Percentiles rank a stretch among this genome's conserved stretches.
Conservation (phyloP, 2,888 invertebrate genomes). For the Seira musarum region DNA sequence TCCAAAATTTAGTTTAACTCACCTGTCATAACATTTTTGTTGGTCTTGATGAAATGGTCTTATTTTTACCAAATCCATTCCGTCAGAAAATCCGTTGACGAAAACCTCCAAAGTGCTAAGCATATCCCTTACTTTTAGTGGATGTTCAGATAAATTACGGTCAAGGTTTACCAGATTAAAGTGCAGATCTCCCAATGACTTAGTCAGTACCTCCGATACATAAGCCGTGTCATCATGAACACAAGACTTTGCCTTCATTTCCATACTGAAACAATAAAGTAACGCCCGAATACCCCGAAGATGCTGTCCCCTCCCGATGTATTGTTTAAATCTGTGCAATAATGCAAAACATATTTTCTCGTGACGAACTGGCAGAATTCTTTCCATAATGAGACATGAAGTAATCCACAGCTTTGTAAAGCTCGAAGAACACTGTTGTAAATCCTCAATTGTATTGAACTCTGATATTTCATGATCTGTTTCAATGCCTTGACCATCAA, state of each 20-base stretch:
- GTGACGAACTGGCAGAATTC: too few relatives aligned
- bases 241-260: too few relatives aligned
- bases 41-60: conserved; percentile 84
- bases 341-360: too few relatives aligned
- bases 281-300: too few relatives aligned
- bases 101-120: conserved; percentile 81
- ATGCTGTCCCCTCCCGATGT: too few relatives aligned
- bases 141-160: conserved; percentile 56
- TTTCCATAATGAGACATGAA: background rate
- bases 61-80: conserved; percentile 73
- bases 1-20: conserved; percentile 69
- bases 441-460: conserved; percentile 81
- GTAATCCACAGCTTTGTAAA: background rate
- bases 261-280: background rate
- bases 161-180: conserved; percentile 63
- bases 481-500: conserved; percentile 56
- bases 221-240: conserved; percentile 74
- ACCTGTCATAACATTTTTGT: conserved; percentile 86
- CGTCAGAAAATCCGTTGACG: conserved; percentile 77
- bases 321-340: too few relatives aligned
- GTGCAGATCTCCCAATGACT: conserved; percentile 68
- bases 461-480: conserved; percentile 75
- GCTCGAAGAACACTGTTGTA: conserved; percentile 71
- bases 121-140: conserved; percentile 77
- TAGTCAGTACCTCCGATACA: conserved; percentile 70